Evolutionary conservation across 2,797 vertebrate genomes (phyloP).

Genomic region (Strix occidentalis): DNA sequence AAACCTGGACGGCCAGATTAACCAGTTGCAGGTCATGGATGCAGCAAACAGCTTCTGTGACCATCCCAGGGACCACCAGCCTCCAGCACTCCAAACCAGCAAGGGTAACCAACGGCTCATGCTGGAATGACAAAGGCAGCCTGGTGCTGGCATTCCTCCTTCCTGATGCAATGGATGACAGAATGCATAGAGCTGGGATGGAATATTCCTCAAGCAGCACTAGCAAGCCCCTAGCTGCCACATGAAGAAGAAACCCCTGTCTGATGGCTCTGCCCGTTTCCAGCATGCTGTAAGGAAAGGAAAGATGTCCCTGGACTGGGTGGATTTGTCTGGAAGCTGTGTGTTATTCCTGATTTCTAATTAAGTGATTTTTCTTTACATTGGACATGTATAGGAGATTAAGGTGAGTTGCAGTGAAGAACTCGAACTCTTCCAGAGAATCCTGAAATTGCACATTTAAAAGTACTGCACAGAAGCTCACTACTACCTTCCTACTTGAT

Average conservation of each 20-base stretch:
- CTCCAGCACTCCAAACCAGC: background rate
- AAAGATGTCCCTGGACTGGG: background rate
- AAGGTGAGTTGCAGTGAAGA: background rate
- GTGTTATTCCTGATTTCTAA: background rate
- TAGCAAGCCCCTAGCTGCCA: background rate
- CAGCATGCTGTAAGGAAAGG: background rate
- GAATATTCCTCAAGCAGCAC: background rate
- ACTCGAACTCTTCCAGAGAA: background rate
- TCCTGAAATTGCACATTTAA: background rate
- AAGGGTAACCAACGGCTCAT: background rate
- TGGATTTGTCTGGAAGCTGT: background rate
- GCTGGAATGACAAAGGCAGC: background rate
- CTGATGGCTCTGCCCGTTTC: background rate
- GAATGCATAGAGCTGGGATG: background rate
- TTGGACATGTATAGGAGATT: background rate
- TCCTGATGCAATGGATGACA: background rate
- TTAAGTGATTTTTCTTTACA: background rate
- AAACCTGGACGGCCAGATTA: background rate
- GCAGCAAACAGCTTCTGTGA: background rate
- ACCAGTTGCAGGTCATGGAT: background rate
- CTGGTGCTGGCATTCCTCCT: background rate
- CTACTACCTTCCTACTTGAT: background rate
- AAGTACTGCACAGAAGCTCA: background rate
- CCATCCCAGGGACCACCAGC: background rate
- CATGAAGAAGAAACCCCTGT: background rate